A percentile compares a stretch with the other conserved stretches of the same genome.
Conservation (phyloP, 2,113 vertebrate species). For the Cyanoramphus novaezelandiae region DNA sequence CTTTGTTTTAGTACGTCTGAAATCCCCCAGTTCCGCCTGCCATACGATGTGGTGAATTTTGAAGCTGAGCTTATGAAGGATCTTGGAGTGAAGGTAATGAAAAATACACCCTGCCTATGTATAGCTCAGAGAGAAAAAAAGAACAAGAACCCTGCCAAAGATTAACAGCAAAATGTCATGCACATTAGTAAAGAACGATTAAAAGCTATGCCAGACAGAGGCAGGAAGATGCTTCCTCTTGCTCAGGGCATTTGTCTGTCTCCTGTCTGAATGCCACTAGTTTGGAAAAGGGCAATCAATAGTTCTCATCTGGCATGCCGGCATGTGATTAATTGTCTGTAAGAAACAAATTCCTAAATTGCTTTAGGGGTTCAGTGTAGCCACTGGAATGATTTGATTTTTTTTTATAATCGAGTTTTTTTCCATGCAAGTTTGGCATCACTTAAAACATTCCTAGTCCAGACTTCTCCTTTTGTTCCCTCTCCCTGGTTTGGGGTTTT, state of each 20-base stretch:
- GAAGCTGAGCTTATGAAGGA: conserved; percentile 90
- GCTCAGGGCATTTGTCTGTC: conserved; percentile 86
- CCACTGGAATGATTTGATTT: conserved; percentile 74
- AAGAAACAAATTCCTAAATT: conserved; percentile 82
- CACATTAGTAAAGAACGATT: conserved; percentile 88
- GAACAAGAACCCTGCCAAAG: conserved; percentile 68
- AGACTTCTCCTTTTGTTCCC: background rate
- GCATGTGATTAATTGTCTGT: conserved; percentile 88
- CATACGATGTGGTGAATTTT: conserved; percentile 87
- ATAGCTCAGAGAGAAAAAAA: conserved; percentile 53
- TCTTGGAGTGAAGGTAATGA: conserved; percentile 89
- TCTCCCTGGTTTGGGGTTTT: background rate
- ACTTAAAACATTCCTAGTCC: conserved; percentile 41
- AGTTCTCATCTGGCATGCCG: conserved; percentile 86
- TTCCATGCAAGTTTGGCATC: conserved; percentile 45
- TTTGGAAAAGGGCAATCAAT: conserved; percentile 93
- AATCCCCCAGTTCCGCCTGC: conserved; percentile 91
- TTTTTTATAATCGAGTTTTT: conserved; percentile 67
- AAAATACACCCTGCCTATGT: conserved; percentile 54
- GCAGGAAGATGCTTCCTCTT: conserved; percentile 75
- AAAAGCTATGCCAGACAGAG: conserved; percentile 79
- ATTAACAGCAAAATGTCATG: conserved; percentile 83
- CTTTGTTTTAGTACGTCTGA: conserved; percentile 79
- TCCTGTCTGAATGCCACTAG: conserved; percentile 87
- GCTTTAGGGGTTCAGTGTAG: conserved; percentile 78